Conservation (phyloP, 2,113 vertebrate species). For the Anhinga anhinga region DNA sequence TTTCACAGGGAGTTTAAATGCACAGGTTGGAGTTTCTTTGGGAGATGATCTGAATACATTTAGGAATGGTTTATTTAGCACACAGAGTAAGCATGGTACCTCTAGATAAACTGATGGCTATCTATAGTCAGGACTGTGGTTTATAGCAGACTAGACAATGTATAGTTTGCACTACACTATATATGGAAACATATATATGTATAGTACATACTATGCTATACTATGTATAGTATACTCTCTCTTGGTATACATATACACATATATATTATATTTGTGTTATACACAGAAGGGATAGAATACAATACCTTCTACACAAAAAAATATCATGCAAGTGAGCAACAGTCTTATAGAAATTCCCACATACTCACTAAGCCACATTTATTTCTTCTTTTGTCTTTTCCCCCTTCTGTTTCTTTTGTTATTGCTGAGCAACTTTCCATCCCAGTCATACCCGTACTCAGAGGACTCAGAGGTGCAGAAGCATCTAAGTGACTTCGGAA, state of each 20-base stretch:
- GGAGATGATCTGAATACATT: neutral
- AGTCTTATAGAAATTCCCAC: neutral
- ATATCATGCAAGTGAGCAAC: neutral
- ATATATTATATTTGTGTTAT: neutral
- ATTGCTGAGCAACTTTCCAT: neutral
- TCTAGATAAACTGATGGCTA: neutral
- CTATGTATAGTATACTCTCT: neutral
- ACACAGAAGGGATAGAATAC: neutral
- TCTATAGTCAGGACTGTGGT: neutral
- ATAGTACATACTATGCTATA: neutral
- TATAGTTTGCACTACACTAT: neutral
- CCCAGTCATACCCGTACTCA: neutral
- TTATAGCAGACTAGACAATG: neutral
- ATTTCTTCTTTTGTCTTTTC: neutral
- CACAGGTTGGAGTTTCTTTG: neutral
- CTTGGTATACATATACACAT: too few species aligned
- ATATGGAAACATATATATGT: neutral
- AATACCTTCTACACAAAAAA: neutral
- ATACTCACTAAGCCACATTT: neutral
- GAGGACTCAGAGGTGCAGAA: neutral
- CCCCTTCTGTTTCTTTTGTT: neutral
- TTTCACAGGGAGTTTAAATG: neutral
- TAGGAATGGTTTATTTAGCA: neutral
- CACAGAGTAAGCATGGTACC: neutral
- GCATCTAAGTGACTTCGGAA: neutral